Evolutionary conservation across 2,888 invertebrate species (phyloP).

Genomic region (Sinohyriopsis cumingii): DNA sequence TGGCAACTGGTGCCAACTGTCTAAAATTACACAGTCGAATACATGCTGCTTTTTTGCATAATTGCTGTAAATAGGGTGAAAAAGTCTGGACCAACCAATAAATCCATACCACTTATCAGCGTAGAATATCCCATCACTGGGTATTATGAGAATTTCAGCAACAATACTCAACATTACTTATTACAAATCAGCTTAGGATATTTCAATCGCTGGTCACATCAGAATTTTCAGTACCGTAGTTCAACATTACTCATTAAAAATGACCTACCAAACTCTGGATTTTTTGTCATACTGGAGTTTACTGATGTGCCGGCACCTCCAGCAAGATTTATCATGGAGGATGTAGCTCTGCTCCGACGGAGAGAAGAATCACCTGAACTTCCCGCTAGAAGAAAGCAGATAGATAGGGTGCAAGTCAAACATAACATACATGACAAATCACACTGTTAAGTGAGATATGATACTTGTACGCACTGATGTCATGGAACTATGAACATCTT

Average conservation of each 20-base stretch:
- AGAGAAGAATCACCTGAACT: slow-evolving; percentile 62
- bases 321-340: slow-evolving; percentile 64
- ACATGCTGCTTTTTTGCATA: too few species aligned
- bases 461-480: too few species aligned
- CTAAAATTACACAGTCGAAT: too few species aligned
- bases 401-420: slow-evolving; percentile 6
- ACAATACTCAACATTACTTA: background rate
- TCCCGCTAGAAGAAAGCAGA: slow-evolving; percentile 53
- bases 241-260: background rate
- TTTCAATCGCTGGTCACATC: too few species aligned
- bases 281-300: slow-evolving; percentile 51
- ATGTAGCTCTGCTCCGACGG: slow-evolving; percentile 54
- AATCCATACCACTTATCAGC: too few species aligned
- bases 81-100: too few species aligned
- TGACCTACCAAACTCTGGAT: slow-evolving; percentile 62
- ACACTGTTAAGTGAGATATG: too few species aligned
- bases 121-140: too few species aligned
- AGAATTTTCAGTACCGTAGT: background rate
- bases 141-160: too few species aligned
- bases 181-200: background rate
- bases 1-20: too few species aligned
- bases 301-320: slow-evolving; percentile 38
- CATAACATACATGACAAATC: background rate
- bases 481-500: too few species aligned
- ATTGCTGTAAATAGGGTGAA: too few species aligned